Evolutionary conservation across 1,140 invertebrate species (phyloP).

Genomic region (Diorhabda carinulata): DNA sequence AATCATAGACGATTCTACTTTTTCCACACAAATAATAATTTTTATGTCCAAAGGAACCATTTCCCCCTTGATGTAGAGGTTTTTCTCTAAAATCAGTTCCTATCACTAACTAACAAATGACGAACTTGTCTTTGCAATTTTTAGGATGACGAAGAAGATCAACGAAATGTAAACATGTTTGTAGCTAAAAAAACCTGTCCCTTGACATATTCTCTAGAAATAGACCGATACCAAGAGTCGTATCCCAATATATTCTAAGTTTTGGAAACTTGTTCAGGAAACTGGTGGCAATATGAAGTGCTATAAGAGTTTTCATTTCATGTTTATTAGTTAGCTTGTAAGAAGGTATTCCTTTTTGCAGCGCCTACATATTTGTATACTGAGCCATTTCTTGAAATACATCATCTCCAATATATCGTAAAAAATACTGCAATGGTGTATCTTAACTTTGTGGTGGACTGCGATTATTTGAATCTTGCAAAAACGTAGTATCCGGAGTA

Average conservation of each 20-base stretch:
- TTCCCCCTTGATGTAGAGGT: constrained; percentile 19
- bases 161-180: constrained; percentile 6
- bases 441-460: constrained; percentile 8
- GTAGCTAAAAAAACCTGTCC: constrained; percentile 8
- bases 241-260: constrained; percentile 23
- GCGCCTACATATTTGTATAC: constrained; percentile 10
- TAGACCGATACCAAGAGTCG: constrained; percentile 8
- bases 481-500: constrained; percentile 8
- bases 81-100: constrained; percentile 20
- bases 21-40: no score
- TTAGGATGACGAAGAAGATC: constrained; percentile 1
- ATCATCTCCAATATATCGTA: constrained; percentile 8
- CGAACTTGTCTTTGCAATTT: constrained; percentile 1
- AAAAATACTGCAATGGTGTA: constrained; percentile 11
- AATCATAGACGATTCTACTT: no score
- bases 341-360: constrained; percentile 8
- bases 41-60: constrained; percentile 7
- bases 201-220: constrained; percentile 9
- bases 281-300: constrained; percentile 6
- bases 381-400: constrained; percentile 11
- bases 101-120: background rate
- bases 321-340: constrained; percentile 6
- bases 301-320: constrained; percentile 11
- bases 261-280: constrained; percentile 31
- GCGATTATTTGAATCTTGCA: background rate